These are phyloP conservation scores for Platalea minor DNA, from an alignment of 2,797 vertebrate genomes.

Conservation along the genomic window DNA sequence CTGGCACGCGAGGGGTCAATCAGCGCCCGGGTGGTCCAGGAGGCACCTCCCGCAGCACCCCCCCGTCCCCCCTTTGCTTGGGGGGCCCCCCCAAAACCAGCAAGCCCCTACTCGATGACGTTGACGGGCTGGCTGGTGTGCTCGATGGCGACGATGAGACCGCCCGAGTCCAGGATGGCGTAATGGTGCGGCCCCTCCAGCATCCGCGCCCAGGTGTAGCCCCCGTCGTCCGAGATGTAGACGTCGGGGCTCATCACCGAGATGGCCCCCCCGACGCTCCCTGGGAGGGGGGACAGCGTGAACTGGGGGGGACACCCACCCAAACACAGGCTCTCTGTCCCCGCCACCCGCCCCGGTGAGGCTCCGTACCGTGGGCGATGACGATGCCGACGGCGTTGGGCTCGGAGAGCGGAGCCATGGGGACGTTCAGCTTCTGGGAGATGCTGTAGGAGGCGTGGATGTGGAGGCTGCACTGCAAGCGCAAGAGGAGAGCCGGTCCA, in stretches of 20 bases:
- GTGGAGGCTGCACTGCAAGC: constrained; percentile 90
- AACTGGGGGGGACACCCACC: accelerated
- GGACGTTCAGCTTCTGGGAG: constrained; percentile 85
- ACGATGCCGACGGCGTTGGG: constrained; percentile 93
- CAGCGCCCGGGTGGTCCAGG: background rate
- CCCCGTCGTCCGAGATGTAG: constrained; percentile 94
- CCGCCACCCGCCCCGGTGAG: accelerated
- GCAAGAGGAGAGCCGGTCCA: background rate
- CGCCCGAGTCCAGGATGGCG: constrained; percentile 92
- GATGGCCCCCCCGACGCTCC: constrained; percentile 89
- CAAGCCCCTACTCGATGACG: constrained; percentile 80
- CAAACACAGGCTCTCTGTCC: background rate
- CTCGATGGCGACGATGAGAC: constrained; percentile 90
- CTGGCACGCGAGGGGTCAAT: constrained; percentile 57
- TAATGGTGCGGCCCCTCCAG: constrained; percentile 92
- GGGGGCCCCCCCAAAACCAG: no score
- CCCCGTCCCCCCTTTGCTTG: background rate
- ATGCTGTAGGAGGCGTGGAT: constrained; percentile 92
- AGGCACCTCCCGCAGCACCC: background rate
- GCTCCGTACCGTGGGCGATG: constrained; percentile 87
- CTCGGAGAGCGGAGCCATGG: constrained; percentile 88
- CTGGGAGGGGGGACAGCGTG: constrained; percentile 55
- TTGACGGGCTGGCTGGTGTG: constrained; percentile 79
- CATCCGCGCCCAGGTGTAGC: constrained; percentile 89
- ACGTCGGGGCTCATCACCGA: constrained; percentile 88